Base-by-base conservation (phyloP, 2,113 vertebrate genomes). In the Chionomys nivalis region DNA sequence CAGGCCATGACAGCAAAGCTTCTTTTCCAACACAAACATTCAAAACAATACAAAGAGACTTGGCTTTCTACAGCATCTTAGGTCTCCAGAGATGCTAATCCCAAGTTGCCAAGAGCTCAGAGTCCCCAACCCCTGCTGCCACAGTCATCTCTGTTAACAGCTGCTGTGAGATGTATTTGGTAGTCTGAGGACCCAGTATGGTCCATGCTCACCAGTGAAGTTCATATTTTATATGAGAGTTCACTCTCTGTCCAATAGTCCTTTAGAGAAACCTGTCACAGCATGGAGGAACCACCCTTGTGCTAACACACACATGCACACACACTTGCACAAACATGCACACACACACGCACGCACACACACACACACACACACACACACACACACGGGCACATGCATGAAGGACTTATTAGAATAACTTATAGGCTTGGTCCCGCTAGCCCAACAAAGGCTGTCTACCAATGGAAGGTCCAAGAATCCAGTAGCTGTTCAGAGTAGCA, bases 231-330 rank as follows among this genome's bases (percentile, higher is more conserved):
- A n/a, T 26, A 14, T 0, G 0, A 33, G n/a, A 19, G 19, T 1
- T 52, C 8, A 4, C n/a, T 17, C 31, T 79, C 31, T 52, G 39
- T 31, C 11, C 8, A 14, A 31, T 23, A 49, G 7, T 31, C 90
- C 17, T 42, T 70, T 44, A 72, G 52, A 90, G 58, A 58, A 52
- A 52, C 49, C 11, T 65, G 0, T 5, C 2, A 28, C 5, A 1
- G 14, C 12, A 6, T 0, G 0, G 19, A 28, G 17, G 36, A 52
- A 0, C 14, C 0, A 1, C 9, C 11, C 0, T 58, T 0, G 2
- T 1, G 1, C 26, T 1, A 0, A 52, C 0, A 47, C 8, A 63
- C 23, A 31, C 11, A 47, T 13, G 19, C 2, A 4, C 16, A 5
- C n/a, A n/a, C n/a, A n/a, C n/a, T n/a, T n/a, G n/a, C n/a, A n/a